Evolutionary conservation across 2,113 vertebrate genomes (phyloP), one percentile per base, ranked within the genome.

Genomic region (Sula dactylatra): DNA sequence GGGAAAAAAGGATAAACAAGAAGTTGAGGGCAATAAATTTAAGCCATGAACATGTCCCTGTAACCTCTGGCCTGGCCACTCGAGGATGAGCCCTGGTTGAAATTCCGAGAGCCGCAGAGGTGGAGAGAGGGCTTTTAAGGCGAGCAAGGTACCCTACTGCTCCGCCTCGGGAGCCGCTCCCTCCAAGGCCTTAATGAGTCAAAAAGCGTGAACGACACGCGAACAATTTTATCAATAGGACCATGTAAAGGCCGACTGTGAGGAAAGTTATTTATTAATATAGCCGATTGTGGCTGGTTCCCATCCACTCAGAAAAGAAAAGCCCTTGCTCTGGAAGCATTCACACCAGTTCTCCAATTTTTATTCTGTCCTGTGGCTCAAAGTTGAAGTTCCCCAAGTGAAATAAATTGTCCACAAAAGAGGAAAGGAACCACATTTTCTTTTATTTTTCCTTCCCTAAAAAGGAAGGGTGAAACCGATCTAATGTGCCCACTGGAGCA

Each of bases 241-340:
- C 98, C 98, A 98, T 98, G 98, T 98, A 98, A 99, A 98, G 98
- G 98, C 99, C 98, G 98, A 97, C 98, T 99, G 99, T 98, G 98
- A 98, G 97, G 97, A 98, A 98, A 98, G 99, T 99, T 99, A 99
- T 99, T 99, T 99, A 99, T 99, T 99, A 99, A 99, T 98, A 98
- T 99, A 97, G 98, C 98, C 98, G 98, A 98, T 99, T 98, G 98
- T 98, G 98, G 96, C 99, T 99, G 99, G 98, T 99, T 99, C 99
- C 99, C 99, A 99, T 98, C 99, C 98, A 98, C 95, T 95, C 59
- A 93, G 95, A 98, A 98, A 98, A 98, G 97, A 98, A 98, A 98
- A 98, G 97, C 97, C 87, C 98, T 94, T 97, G 98, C 97, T 98
- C 98, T 98, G 97, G 98, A 98, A 98, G 97, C 98, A 98, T 98